Percentiles rank a stretch among this genome's conserved stretches.
Conservation (phyloP, 2,113 vertebrate genomes). For the Rutilus rutilus region DNA sequence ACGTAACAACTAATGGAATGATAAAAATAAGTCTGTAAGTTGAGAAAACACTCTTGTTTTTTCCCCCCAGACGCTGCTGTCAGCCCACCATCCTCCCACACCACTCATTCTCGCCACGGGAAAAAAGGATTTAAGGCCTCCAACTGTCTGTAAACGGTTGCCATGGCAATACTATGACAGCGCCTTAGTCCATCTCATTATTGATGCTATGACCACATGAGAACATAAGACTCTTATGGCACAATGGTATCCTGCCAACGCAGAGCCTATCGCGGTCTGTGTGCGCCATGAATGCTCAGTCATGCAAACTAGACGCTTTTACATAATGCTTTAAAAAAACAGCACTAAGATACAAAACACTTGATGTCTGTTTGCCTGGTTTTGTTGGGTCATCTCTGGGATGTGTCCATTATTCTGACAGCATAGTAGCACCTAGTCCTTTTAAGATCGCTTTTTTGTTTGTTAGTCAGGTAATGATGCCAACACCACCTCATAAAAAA, state of each 20-base stretch:
- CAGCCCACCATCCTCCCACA: slow-evolving; percentile 26
- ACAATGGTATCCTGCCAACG: not conserved
- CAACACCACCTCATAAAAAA: not conserved
- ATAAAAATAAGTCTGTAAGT: slow-evolving; percentile 35
- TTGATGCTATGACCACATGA: slow-evolving; percentile 48
- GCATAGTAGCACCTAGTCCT: not conserved
- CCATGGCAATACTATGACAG: slow-evolving; percentile 67
- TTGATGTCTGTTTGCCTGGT: not conserved
- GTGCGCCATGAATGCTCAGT: not conserved
- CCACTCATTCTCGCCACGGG: slow-evolving; percentile 45
- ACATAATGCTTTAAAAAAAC: not conserved
- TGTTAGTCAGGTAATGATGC: not conserved
- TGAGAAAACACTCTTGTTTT: slow-evolving; percentile 22
- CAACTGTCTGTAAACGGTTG: slow-evolving; percentile 59
- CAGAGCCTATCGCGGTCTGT: not conserved
- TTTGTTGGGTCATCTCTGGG: not conserved
- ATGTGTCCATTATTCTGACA: not conserved
- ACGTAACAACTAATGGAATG: not conserved
- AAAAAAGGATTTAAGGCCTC: slow-evolving; percentile 51
- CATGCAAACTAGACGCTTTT: not conserved
- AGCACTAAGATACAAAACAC: not conserved
- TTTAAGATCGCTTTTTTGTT: not conserved
- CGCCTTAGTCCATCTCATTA: slow-evolving; percentile 58
- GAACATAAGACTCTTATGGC: slow-evolving; percentile 43
- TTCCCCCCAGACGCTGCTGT: not conserved